Percentiles rank a stretch among this genome's conserved stretches.
These are phyloP conservation scores for Pegoplata infirma DNA, from an alignment of 2,888 invertebrate genomes.

Conservation along the genomic window DNA sequence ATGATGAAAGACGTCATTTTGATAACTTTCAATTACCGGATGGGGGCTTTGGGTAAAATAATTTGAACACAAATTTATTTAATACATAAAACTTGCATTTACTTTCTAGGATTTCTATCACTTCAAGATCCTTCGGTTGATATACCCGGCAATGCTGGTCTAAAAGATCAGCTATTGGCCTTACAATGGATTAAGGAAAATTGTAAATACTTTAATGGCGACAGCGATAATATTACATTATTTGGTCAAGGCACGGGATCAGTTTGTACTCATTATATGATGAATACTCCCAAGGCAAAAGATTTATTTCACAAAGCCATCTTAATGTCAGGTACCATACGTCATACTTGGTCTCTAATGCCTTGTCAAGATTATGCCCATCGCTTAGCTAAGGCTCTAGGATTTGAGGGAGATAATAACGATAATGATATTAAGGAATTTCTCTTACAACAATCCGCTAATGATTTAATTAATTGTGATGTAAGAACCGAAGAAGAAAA, in stretches of 20 bases:
- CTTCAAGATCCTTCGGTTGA: constrained; percentile 76
- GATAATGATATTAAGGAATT: constrained; percentile 63
- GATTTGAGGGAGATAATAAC: constrained; percentile 69
- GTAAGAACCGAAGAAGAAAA: constrained; percentile 68
- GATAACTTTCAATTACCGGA: too few species aligned
- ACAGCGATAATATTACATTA: constrained; percentile 78
- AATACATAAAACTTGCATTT: too few species aligned
- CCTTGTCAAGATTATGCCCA: constrained; percentile 65
- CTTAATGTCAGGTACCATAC: constrained; percentile 72
- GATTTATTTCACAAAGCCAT: constrained; percentile 75
- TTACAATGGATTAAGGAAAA: constrained; percentile 78
- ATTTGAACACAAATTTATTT: too few species aligned
- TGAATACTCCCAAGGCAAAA: constrained; percentile 77
- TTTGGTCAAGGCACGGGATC: constrained; percentile 80
- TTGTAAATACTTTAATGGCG: constrained; percentile 78
- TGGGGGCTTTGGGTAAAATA: too few species aligned
- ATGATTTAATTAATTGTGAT: constrained; percentile 21
- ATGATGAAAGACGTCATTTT: not conserved
- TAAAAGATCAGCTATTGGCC: constrained; percentile 79
- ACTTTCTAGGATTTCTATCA: constrained; percentile 78
- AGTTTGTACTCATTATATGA: constrained; percentile 77
- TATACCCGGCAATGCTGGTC: constrained; percentile 79
- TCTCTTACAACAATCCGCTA: constrained; percentile 65
- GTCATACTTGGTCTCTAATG: constrained; percentile 69
- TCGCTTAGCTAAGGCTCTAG: constrained; percentile 70